Percentiles rank a stretch among this genome's conserved stretches.
Conservation (phyloP, 2,888 invertebrate species). For the Iselma pallidipennis region DNA sequence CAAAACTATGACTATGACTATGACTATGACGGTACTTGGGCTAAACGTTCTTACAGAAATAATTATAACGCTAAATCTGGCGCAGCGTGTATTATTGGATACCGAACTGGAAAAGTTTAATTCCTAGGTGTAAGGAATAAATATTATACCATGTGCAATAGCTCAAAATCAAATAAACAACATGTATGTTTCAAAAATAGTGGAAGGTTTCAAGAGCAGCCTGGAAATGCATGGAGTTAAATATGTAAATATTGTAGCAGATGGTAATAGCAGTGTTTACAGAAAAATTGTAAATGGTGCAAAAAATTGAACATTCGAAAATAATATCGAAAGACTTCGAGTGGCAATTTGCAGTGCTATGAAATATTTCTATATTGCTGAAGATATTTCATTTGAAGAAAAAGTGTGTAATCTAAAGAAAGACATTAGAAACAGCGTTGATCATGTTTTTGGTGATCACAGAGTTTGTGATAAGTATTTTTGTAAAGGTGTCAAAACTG, state of each 20-base stretch:
- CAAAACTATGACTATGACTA: too few species aligned
- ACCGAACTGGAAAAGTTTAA: constrained; percentile 12
- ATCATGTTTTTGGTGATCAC: neutral
- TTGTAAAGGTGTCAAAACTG: neutral
- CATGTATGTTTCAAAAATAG: constrained; percentile 20
- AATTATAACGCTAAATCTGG: constrained; percentile 35
- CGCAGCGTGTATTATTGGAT: constrained; percentile 15
- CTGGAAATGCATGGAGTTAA: constrained; percentile 12
- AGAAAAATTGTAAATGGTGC: constrained; percentile 15
- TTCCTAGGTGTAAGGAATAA: constrained; percentile 17
- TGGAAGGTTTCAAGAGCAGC: constrained; percentile 11
- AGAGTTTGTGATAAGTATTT: neutral
- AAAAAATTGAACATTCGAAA: constrained; percentile 20
- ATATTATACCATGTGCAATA: constrained; percentile 12
- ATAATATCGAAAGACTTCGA: constrained; percentile 12
- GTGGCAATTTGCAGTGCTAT: too few species aligned
- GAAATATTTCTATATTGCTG: too few species aligned
- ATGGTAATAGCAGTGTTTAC: constrained; percentile 19
- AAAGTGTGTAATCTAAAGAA: neutral
- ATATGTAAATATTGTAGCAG: constrained; percentile 14
- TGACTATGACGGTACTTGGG: too few species aligned
- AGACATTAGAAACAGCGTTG: neutral
- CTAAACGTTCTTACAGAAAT: constrained; percentile 14
- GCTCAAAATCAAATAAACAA: neutral
- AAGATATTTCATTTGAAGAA: neutral